Percentiles rank a stretch among this genome's conserved stretches.
Conservation (phyloP, 92 coral and sea anemone species). For the Hydrozoanthus gracilis region DNA sequence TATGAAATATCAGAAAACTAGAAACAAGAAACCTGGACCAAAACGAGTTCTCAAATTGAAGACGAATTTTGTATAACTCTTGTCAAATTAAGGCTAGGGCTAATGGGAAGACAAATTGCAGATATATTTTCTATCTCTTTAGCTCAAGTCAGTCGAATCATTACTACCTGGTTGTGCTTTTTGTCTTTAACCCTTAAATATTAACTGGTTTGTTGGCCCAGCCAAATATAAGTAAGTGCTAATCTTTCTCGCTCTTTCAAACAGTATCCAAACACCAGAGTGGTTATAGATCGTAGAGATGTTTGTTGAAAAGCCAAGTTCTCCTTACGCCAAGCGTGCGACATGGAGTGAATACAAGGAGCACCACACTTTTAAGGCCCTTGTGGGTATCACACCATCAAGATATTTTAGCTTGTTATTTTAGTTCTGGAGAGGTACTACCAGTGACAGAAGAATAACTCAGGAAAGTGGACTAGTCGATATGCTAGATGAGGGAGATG, state of each 20-base stretch:
- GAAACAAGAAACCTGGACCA: slow-evolving; percentile 62
- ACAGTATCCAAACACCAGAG: slow-evolving; percentile 63
- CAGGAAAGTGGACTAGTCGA: slow-evolving; percentile 67
- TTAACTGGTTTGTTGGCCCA: slow-evolving; percentile 57
- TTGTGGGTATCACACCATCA: slow-evolving; percentile 72
- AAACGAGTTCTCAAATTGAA: slow-evolving; percentile 37
- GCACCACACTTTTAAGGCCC: slow-evolving; percentile 68
- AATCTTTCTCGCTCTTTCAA: slow-evolving; percentile 53
- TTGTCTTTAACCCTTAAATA: slow-evolving; percentile 47
- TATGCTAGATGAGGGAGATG: slow-evolving; percentile 67
- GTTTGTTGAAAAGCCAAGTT: slow-evolving; percentile 68
- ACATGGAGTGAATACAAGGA: slow-evolving; percentile 66
- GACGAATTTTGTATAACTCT: slow-evolving; percentile 54
- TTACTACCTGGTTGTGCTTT: slow-evolving; percentile 66
- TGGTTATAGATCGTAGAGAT: slow-evolving; percentile 65
- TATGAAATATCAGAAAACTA: slow-evolving; percentile 30
- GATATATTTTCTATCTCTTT: slow-evolving; percentile 58
- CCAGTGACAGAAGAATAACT: slow-evolving; percentile 69
- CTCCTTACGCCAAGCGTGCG: slow-evolving; percentile 65
- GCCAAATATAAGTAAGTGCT: slow-evolving; percentile 25
- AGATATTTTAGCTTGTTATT: slow-evolving; percentile 75
- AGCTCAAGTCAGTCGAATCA: slow-evolving; percentile 42
- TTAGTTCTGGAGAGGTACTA: slow-evolving; percentile 64
- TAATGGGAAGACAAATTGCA: slow-evolving; percentile 55
- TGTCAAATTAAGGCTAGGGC: slow-evolving; percentile 62